Base-by-base conservation (phyloP, 2,113 vertebrate species). In the Dasyornis broadbenti region DNA sequence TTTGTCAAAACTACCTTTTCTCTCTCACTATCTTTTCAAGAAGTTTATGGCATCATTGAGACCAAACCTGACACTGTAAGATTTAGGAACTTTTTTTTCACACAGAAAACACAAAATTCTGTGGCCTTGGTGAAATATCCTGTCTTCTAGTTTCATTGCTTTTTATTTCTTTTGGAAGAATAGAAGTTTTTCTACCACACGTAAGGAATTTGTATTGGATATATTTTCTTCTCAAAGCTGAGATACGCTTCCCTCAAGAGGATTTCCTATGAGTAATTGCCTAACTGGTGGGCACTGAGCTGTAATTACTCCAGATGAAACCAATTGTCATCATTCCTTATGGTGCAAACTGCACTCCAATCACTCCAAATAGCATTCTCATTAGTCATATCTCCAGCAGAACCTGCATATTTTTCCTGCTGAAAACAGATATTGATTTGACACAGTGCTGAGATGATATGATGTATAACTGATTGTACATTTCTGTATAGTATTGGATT, bases 381-480 rank as follows among this genome's bases (percentile, higher is more conserved):
- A 64, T 95, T 89, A 94, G 85, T 93, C 73, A 47, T 56, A 95
- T 71, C 70, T 84, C 65, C 39, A 84, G 66, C 69, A 89, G 30
- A 91, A 89, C 50, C 75, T 93, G 79, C 42, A 76, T 42, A 54
- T 72, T 66, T 93, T 94, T 87, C 65, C 65, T 86, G 44, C 63
- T 84, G 85, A 95, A 91, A 95, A 92, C 70, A 97, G 87, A 59
- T 88, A 97, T 82, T 92, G 91, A 97, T 96, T 95, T 96, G 95
- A 93, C 86, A 95, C 63, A 53, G 27, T 89, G 90, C 86, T 97
- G 73, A 77, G 81, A 93, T 81, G 61, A 77, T 90, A 83, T 15
- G 21, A 89, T 92, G 73, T 83, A 81, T 96, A 90, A 95, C 94
- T 73, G 95, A 95, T 94, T 78, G 57, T 90, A 92, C 65, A 82